Evolutionary conservation across 2,797 vertebrate genomes (phyloP).

Genomic region (Anniella stebbinsi): DNA sequence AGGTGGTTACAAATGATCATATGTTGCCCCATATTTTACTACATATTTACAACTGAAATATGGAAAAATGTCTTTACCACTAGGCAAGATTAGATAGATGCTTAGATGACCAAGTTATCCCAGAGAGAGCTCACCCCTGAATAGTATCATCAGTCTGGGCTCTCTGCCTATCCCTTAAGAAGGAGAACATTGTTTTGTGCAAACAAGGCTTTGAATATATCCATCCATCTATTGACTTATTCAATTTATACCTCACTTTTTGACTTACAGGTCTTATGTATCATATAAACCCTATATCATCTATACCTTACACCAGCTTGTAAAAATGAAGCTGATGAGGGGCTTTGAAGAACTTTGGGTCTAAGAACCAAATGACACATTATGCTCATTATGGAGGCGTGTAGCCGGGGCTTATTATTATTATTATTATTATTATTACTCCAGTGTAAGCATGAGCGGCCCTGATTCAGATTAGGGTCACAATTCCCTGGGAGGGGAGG

Average conservation of each 20-base stretch:
- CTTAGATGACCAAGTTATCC: not conserved
- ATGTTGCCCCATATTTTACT: not conserved
- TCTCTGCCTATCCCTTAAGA: not conserved
- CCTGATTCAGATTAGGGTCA: too few relatives aligned
- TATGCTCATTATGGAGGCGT: not conserved
- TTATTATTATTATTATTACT: too few relatives aligned
- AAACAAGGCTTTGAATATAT: not conserved
- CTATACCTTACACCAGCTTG: not conserved
- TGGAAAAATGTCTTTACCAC: not conserved
- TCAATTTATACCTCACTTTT: not conserved
- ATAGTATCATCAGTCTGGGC: not conserved
- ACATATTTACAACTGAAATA: not conserved
- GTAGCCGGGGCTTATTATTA: too few relatives aligned
- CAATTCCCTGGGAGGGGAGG: too few relatives aligned
- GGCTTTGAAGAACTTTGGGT: slow-evolving; percentile 2
- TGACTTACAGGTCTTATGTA: not conserved
- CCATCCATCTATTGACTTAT: not conserved
- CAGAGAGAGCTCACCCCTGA: not conserved
- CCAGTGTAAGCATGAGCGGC: too few relatives aligned
- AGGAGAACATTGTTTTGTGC: not conserved
- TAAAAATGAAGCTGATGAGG: not conserved
- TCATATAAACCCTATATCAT: not conserved
- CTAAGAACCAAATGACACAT: not conserved
- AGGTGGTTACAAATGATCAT: not conserved
- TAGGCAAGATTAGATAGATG: not conserved